Evolutionary conservation across 1,140 invertebrate genomes (phyloP).

Genomic region (Archegozetes longisetosus): DNA sequence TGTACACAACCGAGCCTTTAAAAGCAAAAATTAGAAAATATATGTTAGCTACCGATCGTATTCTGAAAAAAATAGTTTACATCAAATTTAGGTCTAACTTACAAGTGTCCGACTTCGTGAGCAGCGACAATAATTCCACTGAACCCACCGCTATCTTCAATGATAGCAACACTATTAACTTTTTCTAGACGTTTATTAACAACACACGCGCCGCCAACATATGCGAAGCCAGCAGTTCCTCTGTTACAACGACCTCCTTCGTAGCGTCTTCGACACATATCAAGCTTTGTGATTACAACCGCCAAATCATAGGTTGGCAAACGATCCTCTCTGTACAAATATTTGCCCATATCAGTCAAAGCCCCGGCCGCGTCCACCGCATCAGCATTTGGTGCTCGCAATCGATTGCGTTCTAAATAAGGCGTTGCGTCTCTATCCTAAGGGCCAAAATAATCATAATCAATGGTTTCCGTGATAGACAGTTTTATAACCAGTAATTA

Average conservation of each 20-base stretch:
- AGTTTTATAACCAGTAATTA: too few relatives aligned
- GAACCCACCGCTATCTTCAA: constrained; percentile 88
- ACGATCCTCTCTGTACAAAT: constrained; percentile 78
- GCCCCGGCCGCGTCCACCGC: constrained; percentile 86
- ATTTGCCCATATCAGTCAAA: constrained; percentile 89
- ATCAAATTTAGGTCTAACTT: constrained; percentile 36
- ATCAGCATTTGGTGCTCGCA: constrained; percentile 50
- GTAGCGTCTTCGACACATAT: constrained; percentile 92
- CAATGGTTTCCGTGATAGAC: too few relatives aligned
- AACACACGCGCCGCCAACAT: constrained; percentile 85
- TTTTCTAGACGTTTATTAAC: constrained; percentile 88
- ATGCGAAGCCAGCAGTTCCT: constrained; percentile 92
- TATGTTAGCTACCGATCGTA: too few relatives aligned
- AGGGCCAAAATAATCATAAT: constrained; percentile 22
- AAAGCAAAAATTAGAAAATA: too few relatives aligned
- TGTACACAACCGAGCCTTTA: constrained; percentile 59
- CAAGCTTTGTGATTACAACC: constrained; percentile 90
- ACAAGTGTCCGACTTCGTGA: constrained; percentile 92
- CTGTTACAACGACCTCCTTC: constrained; percentile 87
- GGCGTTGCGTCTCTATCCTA: constrained; percentile 85
- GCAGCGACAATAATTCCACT: constrained; percentile 89
- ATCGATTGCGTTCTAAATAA: constrained; percentile 78
- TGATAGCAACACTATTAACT: constrained; percentile 88
- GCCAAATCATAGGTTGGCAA: constrained; percentile 88
- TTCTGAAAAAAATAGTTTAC: neutral